phyloP scores from a whole-genome alignment of 2,113 vertebrate genomes.

The Cardinalis cardinalis region DNA sequence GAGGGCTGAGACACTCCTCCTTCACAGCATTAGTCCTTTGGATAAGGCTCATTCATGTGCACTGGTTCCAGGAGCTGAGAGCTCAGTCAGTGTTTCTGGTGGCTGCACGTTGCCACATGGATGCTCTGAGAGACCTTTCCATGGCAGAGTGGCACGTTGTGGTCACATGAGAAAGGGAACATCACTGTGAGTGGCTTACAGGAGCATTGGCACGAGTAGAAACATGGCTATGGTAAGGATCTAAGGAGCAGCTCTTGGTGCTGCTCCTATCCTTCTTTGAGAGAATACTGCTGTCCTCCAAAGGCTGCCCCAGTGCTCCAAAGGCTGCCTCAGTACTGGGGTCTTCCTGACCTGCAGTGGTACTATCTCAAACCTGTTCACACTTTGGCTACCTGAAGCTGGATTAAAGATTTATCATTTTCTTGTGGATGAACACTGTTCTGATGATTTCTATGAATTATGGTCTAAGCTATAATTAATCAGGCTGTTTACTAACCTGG shows the following conservation, averaged over 20 bases:
- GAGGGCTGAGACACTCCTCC: not conserved
- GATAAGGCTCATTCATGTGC: not conserved
- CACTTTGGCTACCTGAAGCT: not conserved
- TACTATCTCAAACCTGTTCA: not conserved
- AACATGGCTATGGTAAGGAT: not conserved
- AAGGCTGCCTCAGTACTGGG: not conserved
- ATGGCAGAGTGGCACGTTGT: rapidly evolving
- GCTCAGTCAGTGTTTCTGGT: not conserved
- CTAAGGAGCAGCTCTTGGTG: not conserved
- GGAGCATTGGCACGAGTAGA: not conserved
- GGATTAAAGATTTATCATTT: not conserved
- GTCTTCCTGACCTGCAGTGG: not conserved
- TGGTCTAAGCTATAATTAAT: not conserved
- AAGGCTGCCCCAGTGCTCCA: not conserved
- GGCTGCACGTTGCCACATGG: not conserved
- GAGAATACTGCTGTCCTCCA: not conserved
- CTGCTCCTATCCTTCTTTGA: not conserved
- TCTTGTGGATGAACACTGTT: not conserved
- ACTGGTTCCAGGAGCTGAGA: not conserved
- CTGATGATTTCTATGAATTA: not conserved
- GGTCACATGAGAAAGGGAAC: not conserved
- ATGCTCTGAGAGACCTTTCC: not conserved
- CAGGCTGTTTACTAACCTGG: not conserved
- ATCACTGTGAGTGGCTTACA: not conserved
- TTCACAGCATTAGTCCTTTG: not conserved